Percentiles rank a stretch among this genome's conserved stretches.
phyloP scores from a whole-genome alignment of 2,888 invertebrate species.

The Pachliopta kotzebuea region DNA sequence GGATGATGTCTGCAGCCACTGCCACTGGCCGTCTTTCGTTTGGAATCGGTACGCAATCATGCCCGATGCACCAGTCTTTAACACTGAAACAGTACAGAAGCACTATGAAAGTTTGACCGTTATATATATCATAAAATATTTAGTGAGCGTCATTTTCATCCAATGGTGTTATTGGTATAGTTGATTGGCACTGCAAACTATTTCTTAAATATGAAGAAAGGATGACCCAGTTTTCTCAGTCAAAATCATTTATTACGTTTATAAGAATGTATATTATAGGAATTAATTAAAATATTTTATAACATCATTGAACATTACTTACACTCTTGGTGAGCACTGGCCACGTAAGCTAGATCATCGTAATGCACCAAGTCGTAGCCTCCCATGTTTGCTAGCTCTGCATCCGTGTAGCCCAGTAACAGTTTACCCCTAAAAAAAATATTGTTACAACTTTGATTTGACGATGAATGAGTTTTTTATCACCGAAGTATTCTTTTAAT shows the following conservation, averaged over 20 bases:
- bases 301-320: slow-evolving; percentile 63
- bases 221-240: no score
- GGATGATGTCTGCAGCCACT: slow-evolving; percentile 98
- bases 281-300: no score
- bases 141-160: no score
- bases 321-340: slow-evolving; percentile 99
- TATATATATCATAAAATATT: no score
- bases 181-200: no score
- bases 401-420: slow-evolving; percentile 95
- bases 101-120: no score
- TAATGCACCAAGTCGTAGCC: slow-evolving; percentile 99
- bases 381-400: slow-evolving; percentile 94
- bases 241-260: no score
- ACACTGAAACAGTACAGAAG: slow-evolving; percentile 82
- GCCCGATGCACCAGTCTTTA: slow-evolving; percentile 99
- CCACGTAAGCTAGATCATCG: slow-evolving; percentile 97
- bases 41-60: slow-evolving; percentile 99
- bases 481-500: neutral
- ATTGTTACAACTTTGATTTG: no score
- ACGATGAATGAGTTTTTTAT: neutral
- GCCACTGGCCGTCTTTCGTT: slow-evolving; percentile 96
- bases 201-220: no score
- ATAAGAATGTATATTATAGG: no score
- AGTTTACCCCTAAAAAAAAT: slow-evolving; percentile 88
- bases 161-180: no score